Evolutionary conservation across 2,113 vertebrate species (phyloP), one percentile per base, ranked within the genome.

Genomic region (Ameiurus melas): DNA sequence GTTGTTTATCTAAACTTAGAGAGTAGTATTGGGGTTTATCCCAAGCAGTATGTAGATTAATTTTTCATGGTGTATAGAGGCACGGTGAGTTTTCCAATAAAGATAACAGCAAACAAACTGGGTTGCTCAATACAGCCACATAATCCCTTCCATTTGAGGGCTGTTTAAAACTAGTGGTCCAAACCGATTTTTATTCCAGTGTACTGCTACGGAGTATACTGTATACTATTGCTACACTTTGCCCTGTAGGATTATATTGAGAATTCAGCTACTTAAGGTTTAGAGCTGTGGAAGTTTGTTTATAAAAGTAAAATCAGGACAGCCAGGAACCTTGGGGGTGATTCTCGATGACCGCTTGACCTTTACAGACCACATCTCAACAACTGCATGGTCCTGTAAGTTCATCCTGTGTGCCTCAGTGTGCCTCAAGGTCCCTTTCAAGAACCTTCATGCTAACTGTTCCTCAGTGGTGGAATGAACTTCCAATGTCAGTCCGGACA

Each of bases 51-150:
- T 79, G 25, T 53, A 17, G 13, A 79, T 77, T 16, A 14, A 12
- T 25, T 78, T 47, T 51, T 51, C 14, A 16, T 53, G 43, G 12
- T 25, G 22, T 53, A 51, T 51, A 78, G 43, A 25, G 27, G 47
- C 14, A n/a, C 13, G 12, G 58, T 86, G 55, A 22, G 39, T 81
- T 80, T 78, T 66, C 51, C 33, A 55, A 22, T 85, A 75, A 89
- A 81, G 39, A 70, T 25, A 22, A 71, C 85, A 71, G 33, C 62
- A 62, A 55, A 71, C 66, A 83, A 80, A 89, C 86, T 47, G 22
- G 0, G 16, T 53, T 9, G 51, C 12, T 66, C 4, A 64, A n/a
- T 47, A 66, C 36, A 62, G 58, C 58, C 39, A 39, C 57, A 51
- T 12, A 10, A 83, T 47, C 39, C 47, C 36, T 83, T 66, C 10